phyloP scores from a whole-genome alignment of 53 echinoderm and acorn worm genomes.

The Apostichopus leukothele region DNA sequence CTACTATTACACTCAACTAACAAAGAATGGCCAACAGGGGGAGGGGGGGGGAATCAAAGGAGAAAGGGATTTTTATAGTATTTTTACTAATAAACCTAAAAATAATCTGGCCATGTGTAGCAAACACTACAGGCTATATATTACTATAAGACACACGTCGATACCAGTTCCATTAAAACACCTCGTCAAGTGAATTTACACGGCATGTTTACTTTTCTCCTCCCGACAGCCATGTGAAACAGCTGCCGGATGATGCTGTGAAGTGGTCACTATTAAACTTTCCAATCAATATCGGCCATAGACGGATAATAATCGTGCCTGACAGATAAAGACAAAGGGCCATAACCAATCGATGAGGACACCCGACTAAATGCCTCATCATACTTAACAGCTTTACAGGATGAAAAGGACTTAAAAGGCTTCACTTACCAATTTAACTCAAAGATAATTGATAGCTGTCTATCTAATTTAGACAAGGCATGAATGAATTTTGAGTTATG shows the following conservation, averaged over 20 bases:
- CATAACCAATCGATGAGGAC: constrained; percentile 5
- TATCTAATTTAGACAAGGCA: neutral
- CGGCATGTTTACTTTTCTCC: constrained; percentile 4
- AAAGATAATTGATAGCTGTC: constrained; percentile 27
- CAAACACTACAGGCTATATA: neutral
- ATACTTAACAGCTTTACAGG: constrained; percentile 29
- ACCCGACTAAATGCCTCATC: neutral
- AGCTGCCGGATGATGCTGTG: constrained; percentile 1
- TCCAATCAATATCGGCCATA: constrained; percentile 6
- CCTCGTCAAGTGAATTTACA: neutral
- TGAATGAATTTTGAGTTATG: too few species aligned
- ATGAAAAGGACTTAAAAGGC: constrained; percentile 5
- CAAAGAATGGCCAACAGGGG: too few species aligned
- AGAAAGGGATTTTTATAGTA: too few species aligned
- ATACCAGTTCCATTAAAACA: constrained; percentile 27
- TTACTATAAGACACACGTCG: neutral
- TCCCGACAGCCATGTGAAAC: constrained; percentile 8
- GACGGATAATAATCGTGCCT: neutral
- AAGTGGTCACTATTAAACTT: constrained; percentile 8
- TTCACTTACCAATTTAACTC: neutral
- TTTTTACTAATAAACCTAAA: too few species aligned
- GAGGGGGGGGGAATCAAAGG: too few species aligned
- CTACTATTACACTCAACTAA: too few species aligned
- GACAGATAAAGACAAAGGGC: constrained; percentile 34
- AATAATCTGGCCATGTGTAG: neutral